These are phyloP conservation scores for Bombus confusus DNA, from an alignment of 1,140 invertebrate genomes.

Conservation along the genomic window DNA sequence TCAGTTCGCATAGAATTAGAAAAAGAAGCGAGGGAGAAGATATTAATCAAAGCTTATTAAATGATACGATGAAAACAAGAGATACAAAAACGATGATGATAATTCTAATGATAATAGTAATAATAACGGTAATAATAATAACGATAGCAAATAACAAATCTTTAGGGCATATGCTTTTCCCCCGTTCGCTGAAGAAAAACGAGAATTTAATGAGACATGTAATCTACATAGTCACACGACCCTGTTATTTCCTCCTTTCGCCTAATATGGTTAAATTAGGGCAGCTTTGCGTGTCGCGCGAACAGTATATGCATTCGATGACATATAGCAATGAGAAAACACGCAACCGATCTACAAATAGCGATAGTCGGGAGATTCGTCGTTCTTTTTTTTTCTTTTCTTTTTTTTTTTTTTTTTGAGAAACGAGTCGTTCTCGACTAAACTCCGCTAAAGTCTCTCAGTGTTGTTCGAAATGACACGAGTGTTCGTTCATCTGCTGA, in stretches of 20 bases:
- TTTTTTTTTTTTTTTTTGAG: too few relatives aligned
- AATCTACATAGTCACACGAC: not conserved
- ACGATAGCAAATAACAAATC: conserved; percentile 27
- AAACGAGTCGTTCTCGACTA: not conserved
- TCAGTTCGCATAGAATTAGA: not conserved
- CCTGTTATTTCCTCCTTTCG: conserved; percentile 13
- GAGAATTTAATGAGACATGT: not conserved
- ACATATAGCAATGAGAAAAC: conserved; percentile 26
- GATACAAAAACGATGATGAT: conserved; percentile 4
- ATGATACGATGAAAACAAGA: not conserved
- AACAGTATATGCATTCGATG: conserved; percentile 20
- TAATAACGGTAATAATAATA: not conserved
- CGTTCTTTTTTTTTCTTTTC: not conserved
- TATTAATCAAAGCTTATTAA: not conserved
- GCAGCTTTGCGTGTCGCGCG: conserved; percentile 47
- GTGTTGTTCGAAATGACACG: conserved; percentile 12
- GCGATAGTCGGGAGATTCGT: not conserved
- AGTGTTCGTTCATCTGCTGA: conserved; percentile 36
- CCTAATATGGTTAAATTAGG: conserved; percentile 23
- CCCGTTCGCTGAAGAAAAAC: not conserved
- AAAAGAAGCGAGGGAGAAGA: not conserved
- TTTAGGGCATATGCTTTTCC: conserved; percentile 44
- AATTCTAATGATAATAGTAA: not conserved
- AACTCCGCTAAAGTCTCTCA: not conserved
- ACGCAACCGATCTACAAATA: conserved; percentile 6